These are phyloP conservation scores for Scolopax rusticola DNA, from an alignment of 2,797 vertebrate genomes.

Conservation along the genomic window DNA sequence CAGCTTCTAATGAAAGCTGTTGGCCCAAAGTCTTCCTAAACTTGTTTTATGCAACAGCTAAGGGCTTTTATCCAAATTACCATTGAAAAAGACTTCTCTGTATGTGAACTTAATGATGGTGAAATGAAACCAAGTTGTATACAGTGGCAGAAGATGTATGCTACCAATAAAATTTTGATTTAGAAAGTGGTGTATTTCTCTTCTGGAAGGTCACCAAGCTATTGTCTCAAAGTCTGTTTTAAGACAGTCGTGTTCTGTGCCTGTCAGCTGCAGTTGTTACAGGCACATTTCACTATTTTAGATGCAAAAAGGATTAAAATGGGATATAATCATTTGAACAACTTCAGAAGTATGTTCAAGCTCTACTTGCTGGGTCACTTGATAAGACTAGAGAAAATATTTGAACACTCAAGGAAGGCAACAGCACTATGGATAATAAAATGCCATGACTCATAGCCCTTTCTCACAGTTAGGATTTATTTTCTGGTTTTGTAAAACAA, in stretches of 20 bases:
- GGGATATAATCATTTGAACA: conserved; percentile 28
- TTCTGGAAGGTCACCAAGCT: background rate
- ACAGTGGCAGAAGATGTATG: background rate
- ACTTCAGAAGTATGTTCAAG: conserved; percentile 16
- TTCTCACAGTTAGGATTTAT: background rate
- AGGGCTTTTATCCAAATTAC: background rate
- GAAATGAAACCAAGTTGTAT: background rate
- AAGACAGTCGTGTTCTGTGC: background rate
- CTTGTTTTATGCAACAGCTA: background rate
- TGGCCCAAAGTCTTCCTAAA: background rate
- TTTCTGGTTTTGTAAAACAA: conserved; percentile 4
- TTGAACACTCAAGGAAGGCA: background rate
- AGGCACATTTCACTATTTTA: conserved; percentile 1
- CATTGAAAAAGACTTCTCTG: background rate
- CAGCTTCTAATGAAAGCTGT: background rate
- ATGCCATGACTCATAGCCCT: background rate
- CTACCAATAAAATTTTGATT: background rate
- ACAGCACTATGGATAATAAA: background rate
- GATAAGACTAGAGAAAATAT: conserved; percentile 47
- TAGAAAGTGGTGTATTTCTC: background rate
- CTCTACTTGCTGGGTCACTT: conserved; percentile 5
- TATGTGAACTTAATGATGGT: background rate
- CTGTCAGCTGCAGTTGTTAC: background rate
- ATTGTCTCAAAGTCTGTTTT: background rate
- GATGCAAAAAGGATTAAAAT: conserved; percentile 26